Base-by-base conservation (phyloP, 1,140 invertebrate species). In the Neotoxoptera formosana region DNA sequence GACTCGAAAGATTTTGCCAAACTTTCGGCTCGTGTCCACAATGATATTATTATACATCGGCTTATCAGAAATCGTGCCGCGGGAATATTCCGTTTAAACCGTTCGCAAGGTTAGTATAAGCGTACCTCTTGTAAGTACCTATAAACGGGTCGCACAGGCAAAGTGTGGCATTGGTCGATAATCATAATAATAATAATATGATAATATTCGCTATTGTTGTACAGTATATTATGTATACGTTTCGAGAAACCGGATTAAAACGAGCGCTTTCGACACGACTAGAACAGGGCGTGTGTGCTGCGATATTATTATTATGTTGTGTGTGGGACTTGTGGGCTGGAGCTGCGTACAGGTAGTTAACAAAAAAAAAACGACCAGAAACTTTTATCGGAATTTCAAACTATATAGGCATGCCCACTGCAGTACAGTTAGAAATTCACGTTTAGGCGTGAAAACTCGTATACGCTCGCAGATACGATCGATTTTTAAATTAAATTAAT, bases 151-250 rank as follows among this genome's bases (percentile, higher is more conserved):
- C 4, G 41, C 60, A 20, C 41, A n/a, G 41, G 3, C 67, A n/a
- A 91, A 91, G 90, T 83, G 90, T 83, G 90, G 90, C 90, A 91
- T 81, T 91, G 67, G 90, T 48, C 47, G 91, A 92, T 92, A 81
- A 92, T 92, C 91, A 83, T 84, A 76, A 92, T 92, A 84, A 92
- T 83, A 34, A n/a, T n/a, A n/a, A n/a, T n/a, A n/a, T 84, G 91
- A 92, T 92, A 84, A 92, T 83, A 34, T 76, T n/a, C 21, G 41
- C 91, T 92, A 92, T 92, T 92, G 91, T 92, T 41, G 41, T n/a
- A n/a, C n/a, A n/a, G n/a, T n/a, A n/a, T n/a, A n/a, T n/a, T n/a
- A n/a, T n/a, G n/a, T 92, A 20, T 83, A 91, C 67, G 47, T n/a
- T 17, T 67, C 34, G 67, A 76, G 67, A 91, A 92, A 92, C 91